phyloP scores from a whole-genome alignment of 2,113 vertebrate species.

The Hippocampus abdominalis region DNA sequence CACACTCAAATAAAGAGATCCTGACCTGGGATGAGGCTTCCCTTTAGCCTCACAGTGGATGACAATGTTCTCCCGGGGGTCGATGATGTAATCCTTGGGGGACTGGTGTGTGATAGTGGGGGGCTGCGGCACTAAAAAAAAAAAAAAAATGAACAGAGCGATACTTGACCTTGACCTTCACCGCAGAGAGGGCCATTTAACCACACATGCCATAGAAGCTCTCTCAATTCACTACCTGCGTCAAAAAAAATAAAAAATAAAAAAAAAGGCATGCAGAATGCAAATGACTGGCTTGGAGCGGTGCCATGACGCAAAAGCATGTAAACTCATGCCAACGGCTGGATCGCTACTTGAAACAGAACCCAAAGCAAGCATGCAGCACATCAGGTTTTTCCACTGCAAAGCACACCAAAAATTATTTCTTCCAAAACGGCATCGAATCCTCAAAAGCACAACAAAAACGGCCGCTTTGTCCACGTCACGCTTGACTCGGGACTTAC shows the following conservation, averaged over 20 bases:
- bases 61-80: slow-evolving; percentile 91
- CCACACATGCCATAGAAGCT: slow-evolving; percentile 34
- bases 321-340: slow-evolving; percentile 36
- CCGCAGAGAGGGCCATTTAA: slow-evolving; percentile 36
- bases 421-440: background rate
- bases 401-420: slow-evolving; percentile 38
- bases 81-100: slow-evolving; percentile 94
- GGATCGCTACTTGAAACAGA: background rate
- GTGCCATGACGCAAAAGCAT: slow-evolving; percentile 48
- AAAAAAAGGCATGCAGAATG: slow-evolving; percentile 43
- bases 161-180: slow-evolving; percentile 42
- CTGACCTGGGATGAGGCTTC: slow-evolving; percentile 91
- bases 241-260: slow-evolving; percentile 11
- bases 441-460: slow-evolving; percentile 15
- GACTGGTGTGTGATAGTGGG: slow-evolving; percentile 95
- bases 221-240: slow-evolving; percentile 19
- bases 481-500: slow-evolving; percentile 81
- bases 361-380: background rate
- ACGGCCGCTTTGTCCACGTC: slow-evolving; percentile 14
- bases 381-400: slow-evolving; percentile 45
- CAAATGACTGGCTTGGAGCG: slow-evolving; percentile 37
- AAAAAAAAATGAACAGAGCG: slow-evolving; percentile 47
- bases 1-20: background rate
- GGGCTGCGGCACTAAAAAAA: slow-evolving; percentile 82
- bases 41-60: slow-evolving; percentile 96